Percentiles rank a stretch among this genome's conserved stretches.
Conservation (phyloP, 2,113 vertebrate genomes). For the Gyps fulvus region DNA sequence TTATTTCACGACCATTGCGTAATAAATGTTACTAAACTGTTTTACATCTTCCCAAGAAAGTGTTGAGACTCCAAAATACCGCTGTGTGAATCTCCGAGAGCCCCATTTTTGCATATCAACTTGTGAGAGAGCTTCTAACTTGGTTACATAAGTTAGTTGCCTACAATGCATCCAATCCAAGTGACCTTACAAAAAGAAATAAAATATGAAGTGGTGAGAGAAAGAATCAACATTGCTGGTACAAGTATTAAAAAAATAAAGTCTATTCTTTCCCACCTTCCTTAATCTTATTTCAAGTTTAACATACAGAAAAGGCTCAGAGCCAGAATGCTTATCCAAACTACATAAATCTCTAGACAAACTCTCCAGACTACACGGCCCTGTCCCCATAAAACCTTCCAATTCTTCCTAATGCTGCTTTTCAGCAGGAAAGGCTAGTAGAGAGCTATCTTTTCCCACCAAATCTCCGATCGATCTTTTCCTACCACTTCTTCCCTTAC, state of each 20-base stretch:
- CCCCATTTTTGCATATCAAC: background rate
- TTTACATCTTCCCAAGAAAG: background rate
- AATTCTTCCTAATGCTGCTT: background rate
- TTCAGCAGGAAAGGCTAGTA: background rate
- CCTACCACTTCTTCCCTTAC: background rate
- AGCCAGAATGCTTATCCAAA: constrained; percentile 39
- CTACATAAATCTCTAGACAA: constrained; percentile 38
- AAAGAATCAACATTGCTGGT: background rate
- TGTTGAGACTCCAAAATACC: background rate
- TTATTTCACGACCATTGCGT: background rate
- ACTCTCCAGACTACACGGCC: background rate
- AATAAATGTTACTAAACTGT: background rate
- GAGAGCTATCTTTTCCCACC: background rate
- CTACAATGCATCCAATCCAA: background rate
- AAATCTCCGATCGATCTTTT: background rate
- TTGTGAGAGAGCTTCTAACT: background rate
- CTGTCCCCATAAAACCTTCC: constrained; percentile 1
- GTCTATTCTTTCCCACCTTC: background rate
- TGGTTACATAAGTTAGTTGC: background rate
- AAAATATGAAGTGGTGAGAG: constrained; percentile 15
- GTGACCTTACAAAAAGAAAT: background rate
- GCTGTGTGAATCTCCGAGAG: background rate
- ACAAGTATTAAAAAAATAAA: background rate
- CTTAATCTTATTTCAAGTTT: constrained; percentile 17
- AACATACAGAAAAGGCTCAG: constrained; percentile 15